Evolutionary conservation across 2,888 invertebrate genomes (phyloP), one percentile per base, ranked within the genome.

Genomic region (Amiota communis): DNA sequence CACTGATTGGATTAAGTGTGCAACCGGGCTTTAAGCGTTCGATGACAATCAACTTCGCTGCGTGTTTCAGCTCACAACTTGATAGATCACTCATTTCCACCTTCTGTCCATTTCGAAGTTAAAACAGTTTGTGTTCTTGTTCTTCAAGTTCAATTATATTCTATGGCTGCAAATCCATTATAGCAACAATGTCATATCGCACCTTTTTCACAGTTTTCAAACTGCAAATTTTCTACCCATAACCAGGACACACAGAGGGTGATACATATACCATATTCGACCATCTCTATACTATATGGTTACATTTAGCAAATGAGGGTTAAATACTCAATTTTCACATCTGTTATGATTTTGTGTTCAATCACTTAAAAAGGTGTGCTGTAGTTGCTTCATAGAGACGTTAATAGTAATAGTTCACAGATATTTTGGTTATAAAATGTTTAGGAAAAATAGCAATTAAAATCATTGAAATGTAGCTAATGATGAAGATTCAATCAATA

Each of bases 21-120:
- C 59, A 20, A 59, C 20, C 20, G 17, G 59, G 20, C 20, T 59
- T 36, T 20, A 59, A 59, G 79, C 81, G 79, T 77, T 76, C 79
- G 71, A 79, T 72, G 79, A 84, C 88, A 87, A 87, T 87, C 87
- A 86, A 84, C 81, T 79, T 86, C 87, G 78, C 87, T 87, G 88
- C 87, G 82, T 77, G 77, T 74, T 68, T 70, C 36, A 36, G 36
- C 36, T 36, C 36, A 36, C 36, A 70, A 74, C 65, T 65, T 72
- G 73, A 65, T 57, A 59, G 72, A 75, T 74, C 75, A 72, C 46
- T 53, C 68, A 72, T 69, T 74, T 70, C 76, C 76, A 83, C 84
- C 86, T 83, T 84, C 85, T 86, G 84, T 86, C 83, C 81, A 83
- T 85, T 80, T 84, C 79, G 81, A 78, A 82, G 81, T 74, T 81